phyloP scores from a whole-genome alignment of 1,140 invertebrate species.

The Hydropsyche tenuis region DNA sequence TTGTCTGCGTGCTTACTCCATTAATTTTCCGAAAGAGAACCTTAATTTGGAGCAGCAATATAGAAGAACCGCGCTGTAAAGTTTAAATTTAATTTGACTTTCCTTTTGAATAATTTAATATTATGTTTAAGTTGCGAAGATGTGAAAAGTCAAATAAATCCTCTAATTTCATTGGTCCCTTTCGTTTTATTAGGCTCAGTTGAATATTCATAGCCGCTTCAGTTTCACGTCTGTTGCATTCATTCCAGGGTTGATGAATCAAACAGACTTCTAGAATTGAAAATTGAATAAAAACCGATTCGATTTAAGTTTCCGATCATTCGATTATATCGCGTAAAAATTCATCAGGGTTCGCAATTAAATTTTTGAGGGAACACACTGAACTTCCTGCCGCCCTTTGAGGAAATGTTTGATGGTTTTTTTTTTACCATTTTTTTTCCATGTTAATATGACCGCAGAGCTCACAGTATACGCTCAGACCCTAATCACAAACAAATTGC shows the following conservation, averaged over 20 bases:
- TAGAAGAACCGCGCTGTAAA: constrained; percentile 5
- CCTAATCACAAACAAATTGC: constrained; percentile 47
- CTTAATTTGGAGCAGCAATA: constrained; percentile 9
- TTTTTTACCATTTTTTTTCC: constrained; percentile 11
- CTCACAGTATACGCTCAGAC: constrained; percentile 17
- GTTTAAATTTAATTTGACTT: constrained; percentile 34
- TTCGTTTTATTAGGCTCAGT: neutral
- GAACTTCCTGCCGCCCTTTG: constrained; percentile 18
- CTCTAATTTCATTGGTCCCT: constrained; percentile 24
- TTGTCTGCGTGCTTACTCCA: neutral
- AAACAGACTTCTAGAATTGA: too few species aligned
- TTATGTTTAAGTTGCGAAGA: constrained; percentile 32
- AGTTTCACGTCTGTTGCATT: neutral
- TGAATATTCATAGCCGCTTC: constrained; percentile 27
- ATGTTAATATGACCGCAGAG: constrained; percentile 30
- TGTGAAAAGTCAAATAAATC: constrained; percentile 38
- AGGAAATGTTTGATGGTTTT: neutral
- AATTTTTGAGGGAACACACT: neutral
- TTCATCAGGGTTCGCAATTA: too few species aligned
- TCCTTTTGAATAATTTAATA: constrained; percentile 38
- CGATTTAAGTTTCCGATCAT: too few species aligned
- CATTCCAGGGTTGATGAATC: neutral
- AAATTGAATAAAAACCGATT: too few species aligned
- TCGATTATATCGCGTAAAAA: too few species aligned
- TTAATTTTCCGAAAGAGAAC: constrained; percentile 10